A percentile compares a stretch with the other conserved stretches of the same genome.
These are phyloP conservation scores for Acanthaster planci DNA, from an alignment of 35 echinoderm and acorn worm species.

Conservation along the genomic window DNA sequence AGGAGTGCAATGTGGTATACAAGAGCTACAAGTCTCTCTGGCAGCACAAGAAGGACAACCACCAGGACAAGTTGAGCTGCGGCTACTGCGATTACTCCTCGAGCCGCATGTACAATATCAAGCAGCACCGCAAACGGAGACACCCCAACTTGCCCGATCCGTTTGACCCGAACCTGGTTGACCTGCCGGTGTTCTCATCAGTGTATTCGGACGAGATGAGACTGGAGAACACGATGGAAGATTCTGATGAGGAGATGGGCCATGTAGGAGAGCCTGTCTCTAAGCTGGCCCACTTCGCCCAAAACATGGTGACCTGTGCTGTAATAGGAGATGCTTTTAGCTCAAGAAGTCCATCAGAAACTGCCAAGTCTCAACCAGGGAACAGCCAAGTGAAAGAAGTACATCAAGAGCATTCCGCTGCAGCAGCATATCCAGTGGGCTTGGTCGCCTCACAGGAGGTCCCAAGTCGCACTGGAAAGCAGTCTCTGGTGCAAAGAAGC, in stretches of 20 bases:
- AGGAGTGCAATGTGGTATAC: slow-evolving; percentile 15
- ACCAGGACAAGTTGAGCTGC: slow-evolving; percentile 9
- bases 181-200: neutral
- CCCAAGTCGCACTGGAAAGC: neutral
- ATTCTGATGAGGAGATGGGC: neutral
- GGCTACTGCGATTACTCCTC: slow-evolving; percentile 2
- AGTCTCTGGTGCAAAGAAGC: neutral
- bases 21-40: slow-evolving; percentile 21
- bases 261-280: neutral
- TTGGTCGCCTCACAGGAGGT: neutral
- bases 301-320: neutral
- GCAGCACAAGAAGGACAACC: slow-evolving; percentile 20
- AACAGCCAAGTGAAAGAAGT: neutral
- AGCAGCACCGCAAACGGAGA: slow-evolving; percentile 8
- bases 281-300: neutral
- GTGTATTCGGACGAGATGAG: neutral
- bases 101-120: slow-evolving; percentile 6
- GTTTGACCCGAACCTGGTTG: neutral
- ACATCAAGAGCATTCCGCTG: neutral
- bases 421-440: neutral
- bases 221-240: neutral
- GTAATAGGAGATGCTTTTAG: too few species aligned
- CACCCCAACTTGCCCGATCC: slow-evolving; percentile 15
- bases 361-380: neutral
- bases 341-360: too few species aligned